A percentile compares a stretch with the other conserved stretches of the same genome.
phyloP scores from a whole-genome alignment of 2,113 vertebrate genomes.

The Etheostoma cragini region DNA sequence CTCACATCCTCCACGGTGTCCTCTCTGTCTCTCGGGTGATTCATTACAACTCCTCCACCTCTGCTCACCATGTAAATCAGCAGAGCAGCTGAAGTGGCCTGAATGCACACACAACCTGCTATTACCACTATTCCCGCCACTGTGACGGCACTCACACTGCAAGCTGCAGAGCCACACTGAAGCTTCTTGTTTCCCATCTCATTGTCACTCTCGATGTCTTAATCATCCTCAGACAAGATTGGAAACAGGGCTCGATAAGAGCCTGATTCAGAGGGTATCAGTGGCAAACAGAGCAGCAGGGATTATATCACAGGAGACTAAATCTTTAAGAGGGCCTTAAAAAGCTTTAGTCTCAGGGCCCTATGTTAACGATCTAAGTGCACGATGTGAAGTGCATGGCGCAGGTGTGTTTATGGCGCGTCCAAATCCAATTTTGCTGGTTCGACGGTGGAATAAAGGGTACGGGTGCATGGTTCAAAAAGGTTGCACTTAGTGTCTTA shows the following conservation, averaged over 20 bases:
- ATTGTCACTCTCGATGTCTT: conserved; percentile 8
- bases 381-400: no score
- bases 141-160: conserved; percentile 26
- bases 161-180: conserved; percentile 40
- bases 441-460: no score
- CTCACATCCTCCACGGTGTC: conserved; percentile 61
- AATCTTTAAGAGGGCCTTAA: background rate
- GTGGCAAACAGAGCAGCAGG: conserved; percentile 12
- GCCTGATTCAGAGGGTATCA: conserved; percentile 27
- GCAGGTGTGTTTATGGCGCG: no score
- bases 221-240: conserved; percentile 42
- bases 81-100: conserved; percentile 43
- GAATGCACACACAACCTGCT: conserved; percentile 29
- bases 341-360: background rate
- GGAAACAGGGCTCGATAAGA: conserved; percentile 12
- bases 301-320: conserved; percentile 1
- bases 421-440: no score
- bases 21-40: conserved; percentile 55
- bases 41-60: conserved; percentile 66
- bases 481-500: no score
- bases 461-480: no score
- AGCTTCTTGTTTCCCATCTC: conserved; percentile 12
- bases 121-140: conserved; percentile 52
- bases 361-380: no score
- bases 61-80: conserved; percentile 61